Evolutionary conservation across 2,113 vertebrate genomes (phyloP).

Genomic region (Axis porcinus): DNA sequence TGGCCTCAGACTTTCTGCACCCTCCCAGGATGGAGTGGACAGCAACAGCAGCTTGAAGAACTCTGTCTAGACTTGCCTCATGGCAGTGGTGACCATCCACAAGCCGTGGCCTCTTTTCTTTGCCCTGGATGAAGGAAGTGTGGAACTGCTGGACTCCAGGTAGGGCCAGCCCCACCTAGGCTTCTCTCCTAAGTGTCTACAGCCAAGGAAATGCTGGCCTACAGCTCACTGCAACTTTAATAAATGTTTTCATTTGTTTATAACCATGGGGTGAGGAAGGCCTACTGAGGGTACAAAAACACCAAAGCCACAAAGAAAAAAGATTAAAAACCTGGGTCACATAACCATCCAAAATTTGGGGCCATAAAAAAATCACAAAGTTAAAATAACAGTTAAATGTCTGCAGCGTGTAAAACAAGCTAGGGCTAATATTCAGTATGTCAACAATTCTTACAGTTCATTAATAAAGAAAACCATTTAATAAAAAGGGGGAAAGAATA

Average conservation of each 20-base stretch:
- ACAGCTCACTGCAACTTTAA: not conserved
- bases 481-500: not conserved
- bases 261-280: not conserved
- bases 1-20: not conserved
- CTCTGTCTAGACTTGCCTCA: not conserved
- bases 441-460: not conserved
- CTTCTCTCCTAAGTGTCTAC: not conserved
- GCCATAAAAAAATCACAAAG: not conserved
- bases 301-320: not conserved
- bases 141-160: not conserved
- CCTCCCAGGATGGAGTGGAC: not conserved
- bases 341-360: not conserved
- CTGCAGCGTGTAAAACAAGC: not conserved
- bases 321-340: not conserved
- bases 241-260: not conserved
- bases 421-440: not conserved
- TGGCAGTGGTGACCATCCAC: fast-evolving
- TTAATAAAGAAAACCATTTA: not conserved
- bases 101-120: not conserved
- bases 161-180: not conserved
- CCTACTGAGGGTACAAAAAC: not conserved
- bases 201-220: not conserved
- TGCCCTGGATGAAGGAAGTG: not conserved
- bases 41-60: not conserved
- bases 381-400: not conserved